Conservation (phyloP, 2,113 vertebrate species). For the Oryzias melastigma region DNA sequence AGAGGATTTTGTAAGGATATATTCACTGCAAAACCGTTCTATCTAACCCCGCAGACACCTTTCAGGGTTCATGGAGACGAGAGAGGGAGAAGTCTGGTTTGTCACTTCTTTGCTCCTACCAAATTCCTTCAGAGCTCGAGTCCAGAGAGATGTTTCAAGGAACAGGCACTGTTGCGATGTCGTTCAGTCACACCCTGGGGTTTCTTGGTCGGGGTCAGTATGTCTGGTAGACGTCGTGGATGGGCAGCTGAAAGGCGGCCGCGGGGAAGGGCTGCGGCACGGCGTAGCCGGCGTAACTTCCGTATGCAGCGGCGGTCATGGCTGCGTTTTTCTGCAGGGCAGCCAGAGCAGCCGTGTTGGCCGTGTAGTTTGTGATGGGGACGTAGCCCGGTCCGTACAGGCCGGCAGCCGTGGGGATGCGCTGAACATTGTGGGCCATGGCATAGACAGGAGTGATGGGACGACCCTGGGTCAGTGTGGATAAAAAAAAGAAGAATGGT, state of each 20-base stretch:
- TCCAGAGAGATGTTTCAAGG: constrained; percentile 31
- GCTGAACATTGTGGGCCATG: constrained; percentile 89
- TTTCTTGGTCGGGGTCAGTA: constrained; percentile 76
- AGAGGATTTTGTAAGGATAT: constrained; percentile 13
- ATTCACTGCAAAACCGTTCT: constrained; percentile 3
- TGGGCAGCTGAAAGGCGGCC: constrained; percentile 88
- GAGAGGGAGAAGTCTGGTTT: constrained; percentile 8
- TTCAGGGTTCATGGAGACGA: constrained; percentile 11
- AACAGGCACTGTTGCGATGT: constrained; percentile 23
- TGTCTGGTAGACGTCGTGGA: constrained; percentile 94
- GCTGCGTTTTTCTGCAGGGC: constrained; percentile 93
- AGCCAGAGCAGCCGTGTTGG: constrained; percentile 84
- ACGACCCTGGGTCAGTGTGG: constrained; percentile 79
- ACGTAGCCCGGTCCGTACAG: constrained; percentile 91
- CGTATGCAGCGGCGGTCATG: constrained; percentile 82
- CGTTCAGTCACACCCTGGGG: constrained; percentile 44
- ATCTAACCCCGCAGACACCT: constrained; percentile 5
- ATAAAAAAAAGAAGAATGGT: not conserved
- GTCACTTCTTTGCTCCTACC: constrained; percentile 28
- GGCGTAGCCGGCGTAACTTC: constrained; percentile 84
- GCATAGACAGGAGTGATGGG: constrained; percentile 95
- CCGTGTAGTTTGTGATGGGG: constrained; percentile 84
- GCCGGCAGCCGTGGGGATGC: constrained; percentile 83
- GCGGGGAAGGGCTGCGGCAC: constrained; percentile 91
- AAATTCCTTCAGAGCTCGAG: constrained; percentile 26